Conservation (phyloP, 1,140 invertebrate species). For the Metaphire vulgaris region DNA sequence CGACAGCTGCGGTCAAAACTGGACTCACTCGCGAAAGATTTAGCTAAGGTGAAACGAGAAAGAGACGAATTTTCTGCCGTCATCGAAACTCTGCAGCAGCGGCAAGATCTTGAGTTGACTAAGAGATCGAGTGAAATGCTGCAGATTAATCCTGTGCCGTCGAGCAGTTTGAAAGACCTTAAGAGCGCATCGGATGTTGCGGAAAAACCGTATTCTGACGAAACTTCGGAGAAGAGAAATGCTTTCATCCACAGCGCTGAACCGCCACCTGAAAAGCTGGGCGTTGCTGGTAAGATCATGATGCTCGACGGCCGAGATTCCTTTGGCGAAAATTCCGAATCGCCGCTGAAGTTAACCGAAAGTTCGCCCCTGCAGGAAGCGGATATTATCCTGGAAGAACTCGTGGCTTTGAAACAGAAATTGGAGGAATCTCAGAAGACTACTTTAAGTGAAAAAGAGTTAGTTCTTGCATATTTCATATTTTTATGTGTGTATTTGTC, state of each 20-base stretch:
- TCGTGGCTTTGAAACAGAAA: constrained; percentile 63
- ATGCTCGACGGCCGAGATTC: not conserved
- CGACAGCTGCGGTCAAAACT: constrained; percentile 72
- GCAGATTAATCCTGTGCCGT: constrained; percentile 30
- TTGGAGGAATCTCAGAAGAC: constrained; percentile 70
- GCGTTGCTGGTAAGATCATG: not conserved
- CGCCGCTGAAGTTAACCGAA: not conserved
- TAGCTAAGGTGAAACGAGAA: constrained; percentile 66
- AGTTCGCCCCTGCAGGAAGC: not conserved
- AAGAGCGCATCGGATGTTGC: constrained; percentile 28
- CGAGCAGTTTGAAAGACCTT: constrained; percentile 32
- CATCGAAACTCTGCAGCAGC: constrained; percentile 72
- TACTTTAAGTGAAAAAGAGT: constrained; percentile 66
- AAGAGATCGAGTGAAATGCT: not conserved
- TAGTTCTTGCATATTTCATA: constrained; percentile 41
- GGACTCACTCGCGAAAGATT: constrained; percentile 71
- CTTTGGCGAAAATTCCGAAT: not conserved
- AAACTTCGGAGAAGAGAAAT: constrained; percentile 21
- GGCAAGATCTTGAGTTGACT: constrained; percentile 65
- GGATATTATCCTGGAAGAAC: constrained; percentile 55
- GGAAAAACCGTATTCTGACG: constrained; percentile 26
- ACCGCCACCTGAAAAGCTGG: not conserved
- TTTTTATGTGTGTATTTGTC: too few relatives aligned
- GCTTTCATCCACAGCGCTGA: not conserved
- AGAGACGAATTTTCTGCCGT: constrained; percentile 71